Percentiles rank a stretch among this genome's conserved stretches.
Evolutionary conservation across 2,113 vertebrate genomes (phyloP).

Genomic region (Channa maculata): DNA sequence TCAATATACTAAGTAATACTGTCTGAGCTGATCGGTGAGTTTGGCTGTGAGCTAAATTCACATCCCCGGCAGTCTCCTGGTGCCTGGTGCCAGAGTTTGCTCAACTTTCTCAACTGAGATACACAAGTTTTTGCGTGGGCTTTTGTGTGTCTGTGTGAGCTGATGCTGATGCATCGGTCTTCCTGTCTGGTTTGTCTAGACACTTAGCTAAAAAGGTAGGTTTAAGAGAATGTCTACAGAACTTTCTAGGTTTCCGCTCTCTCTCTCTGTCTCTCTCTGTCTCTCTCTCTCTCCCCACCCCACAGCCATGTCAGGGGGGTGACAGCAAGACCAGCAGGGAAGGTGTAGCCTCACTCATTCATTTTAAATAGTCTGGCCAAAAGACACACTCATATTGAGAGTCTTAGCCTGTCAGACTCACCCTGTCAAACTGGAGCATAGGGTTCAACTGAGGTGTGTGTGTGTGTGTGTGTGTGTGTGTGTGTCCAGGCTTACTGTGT

Average conservation of each 20-base stretch:
- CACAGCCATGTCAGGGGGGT: too few species aligned
- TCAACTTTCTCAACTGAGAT: not conserved
- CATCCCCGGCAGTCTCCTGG: not conserved
- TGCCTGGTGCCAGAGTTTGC: constrained; percentile 16
- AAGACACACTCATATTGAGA: not conserved
- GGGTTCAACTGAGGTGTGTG: not conserved
- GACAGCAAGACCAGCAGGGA: constrained; percentile 4
- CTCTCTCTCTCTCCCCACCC: too few species aligned
- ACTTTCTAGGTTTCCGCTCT: not conserved
- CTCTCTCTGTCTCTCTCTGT: too few species aligned
- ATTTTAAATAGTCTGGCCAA: not conserved
- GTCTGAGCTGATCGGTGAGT: constrained; percentile 9
- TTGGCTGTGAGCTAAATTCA: not conserved
- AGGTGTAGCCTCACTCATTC: too few species aligned
- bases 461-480: constrained; percentile 8
- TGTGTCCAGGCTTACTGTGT: constrained; percentile 18
- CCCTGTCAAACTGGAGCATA: constrained; percentile 23
- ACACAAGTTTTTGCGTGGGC: not conserved
- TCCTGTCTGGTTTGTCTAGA: constrained; percentile 27
- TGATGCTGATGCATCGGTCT: constrained; percentile 32
- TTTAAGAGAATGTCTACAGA: not conserved
- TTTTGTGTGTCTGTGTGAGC: not conserved
- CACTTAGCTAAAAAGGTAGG: constrained; percentile 5
- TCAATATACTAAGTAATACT: constrained; percentile 2
- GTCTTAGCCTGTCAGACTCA: constrained; percentile 31